phyloP scores from a whole-genome alignment of 2,888 invertebrate genomes.

The Cynaeus angustus region DNA sequence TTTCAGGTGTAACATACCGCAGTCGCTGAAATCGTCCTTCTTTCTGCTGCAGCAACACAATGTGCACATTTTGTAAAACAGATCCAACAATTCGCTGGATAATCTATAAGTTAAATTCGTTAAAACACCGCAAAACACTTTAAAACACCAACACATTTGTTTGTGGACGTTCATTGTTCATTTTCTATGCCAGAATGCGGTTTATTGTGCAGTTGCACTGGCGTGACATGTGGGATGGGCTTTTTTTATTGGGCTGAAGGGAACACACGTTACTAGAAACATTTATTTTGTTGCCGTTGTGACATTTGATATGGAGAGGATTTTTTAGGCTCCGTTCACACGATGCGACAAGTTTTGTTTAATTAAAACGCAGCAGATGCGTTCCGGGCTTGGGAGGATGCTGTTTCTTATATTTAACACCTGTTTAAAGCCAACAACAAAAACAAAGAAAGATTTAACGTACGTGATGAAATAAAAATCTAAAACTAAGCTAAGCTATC shows the following conservation, averaged over 20 bases:
- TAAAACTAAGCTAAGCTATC: too few species aligned
- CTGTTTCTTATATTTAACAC: too few species aligned
- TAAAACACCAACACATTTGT: conserved; percentile 65
- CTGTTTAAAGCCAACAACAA: too few species aligned
- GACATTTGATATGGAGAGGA: conserved; percentile 26
- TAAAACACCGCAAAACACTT: conserved; percentile 66
- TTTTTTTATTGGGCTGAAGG: conserved; percentile 25
- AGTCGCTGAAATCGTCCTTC: conserved; percentile 22
- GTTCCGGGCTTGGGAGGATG: too few species aligned
- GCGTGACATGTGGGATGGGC: conserved; percentile 39
- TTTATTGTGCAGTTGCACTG: conserved; percentile 30
- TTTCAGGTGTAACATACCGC: conserved; percentile 34
- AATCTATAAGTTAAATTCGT: conserved; percentile 65
- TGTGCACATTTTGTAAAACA: conserved; percentile 63
- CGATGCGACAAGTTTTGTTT: neutral
- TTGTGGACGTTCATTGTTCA: conserved; percentile 49
- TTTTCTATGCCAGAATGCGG: conserved; percentile 36
- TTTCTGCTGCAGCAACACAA: conserved; percentile 59
- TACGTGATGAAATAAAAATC: too few species aligned
- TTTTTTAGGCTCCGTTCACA: conserved; percentile 28
- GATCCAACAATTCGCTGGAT: conserved; percentile 61
- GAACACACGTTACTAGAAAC: conserved; percentile 27
- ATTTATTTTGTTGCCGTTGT: conserved; percentile 28
- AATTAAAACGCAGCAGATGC: neutral
- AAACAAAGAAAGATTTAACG: too few species aligned